A percentile compares a stretch with the other conserved stretches of the same genome.
Evolutionary conservation across 1,140 invertebrate genomes (phyloP).

Genomic region (Triops cancriformis): DNA sequence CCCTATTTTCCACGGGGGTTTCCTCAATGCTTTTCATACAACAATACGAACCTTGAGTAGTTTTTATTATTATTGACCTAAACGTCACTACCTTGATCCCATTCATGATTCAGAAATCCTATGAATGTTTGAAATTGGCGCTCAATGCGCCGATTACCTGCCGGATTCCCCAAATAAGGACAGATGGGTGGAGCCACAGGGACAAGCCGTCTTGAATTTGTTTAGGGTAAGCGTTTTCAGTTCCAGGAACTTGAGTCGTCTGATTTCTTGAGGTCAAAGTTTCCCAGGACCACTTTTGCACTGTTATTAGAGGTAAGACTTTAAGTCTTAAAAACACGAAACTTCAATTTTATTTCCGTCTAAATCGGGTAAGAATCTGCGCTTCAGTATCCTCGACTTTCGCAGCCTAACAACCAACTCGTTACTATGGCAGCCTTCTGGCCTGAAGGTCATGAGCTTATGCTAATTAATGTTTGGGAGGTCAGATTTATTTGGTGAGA

Average conservation of each 20-base stretch:
- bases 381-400: neutral
- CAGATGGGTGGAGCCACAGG: neutral
- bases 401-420: neutral
- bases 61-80: neutral
- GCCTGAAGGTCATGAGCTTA: neutral
- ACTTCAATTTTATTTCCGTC: neutral
- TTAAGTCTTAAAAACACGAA: neutral
- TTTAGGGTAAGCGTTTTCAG: neutral
- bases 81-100: neutral
- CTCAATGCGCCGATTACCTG: neutral
- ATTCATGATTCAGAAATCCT: neutral
- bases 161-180: neutral
- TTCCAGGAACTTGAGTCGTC: neutral
- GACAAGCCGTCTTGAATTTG: neutral
- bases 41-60: neutral
- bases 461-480: neutral
- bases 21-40: neutral
- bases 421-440: neutral
- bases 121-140: neutral
- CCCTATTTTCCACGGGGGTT: neutral
- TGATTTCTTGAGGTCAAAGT: neutral
- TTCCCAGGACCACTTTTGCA: neutral
- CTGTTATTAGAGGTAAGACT: neutral
- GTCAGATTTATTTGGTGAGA: neutral
- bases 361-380: neutral